Conservation (phyloP, 2,113 vertebrate species). For the Merops nubicus region DNA sequence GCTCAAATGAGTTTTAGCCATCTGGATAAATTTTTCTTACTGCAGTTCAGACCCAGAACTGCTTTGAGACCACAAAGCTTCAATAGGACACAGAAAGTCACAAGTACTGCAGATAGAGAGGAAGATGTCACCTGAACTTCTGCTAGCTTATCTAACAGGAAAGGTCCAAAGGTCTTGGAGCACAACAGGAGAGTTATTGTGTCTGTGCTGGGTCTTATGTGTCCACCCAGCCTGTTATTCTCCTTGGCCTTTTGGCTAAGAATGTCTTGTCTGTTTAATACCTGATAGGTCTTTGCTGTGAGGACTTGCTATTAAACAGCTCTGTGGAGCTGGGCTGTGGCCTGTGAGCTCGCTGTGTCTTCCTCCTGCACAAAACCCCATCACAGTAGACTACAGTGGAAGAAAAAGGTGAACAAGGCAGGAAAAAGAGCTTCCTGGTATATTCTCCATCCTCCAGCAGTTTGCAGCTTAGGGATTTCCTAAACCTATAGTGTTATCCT, state of each 20-base stretch:
- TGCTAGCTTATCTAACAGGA: background rate
- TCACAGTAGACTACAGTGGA: background rate
- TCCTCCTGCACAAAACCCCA: background rate
- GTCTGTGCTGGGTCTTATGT: background rate
- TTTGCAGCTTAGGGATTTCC: background rate
- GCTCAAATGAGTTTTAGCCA: background rate
- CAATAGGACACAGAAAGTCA: background rate
- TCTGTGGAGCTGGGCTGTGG: background rate
- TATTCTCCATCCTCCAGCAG: background rate
- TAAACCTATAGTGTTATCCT: background rate
- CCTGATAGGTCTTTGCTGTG: background rate
- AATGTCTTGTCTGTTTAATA: background rate
- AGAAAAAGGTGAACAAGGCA: background rate
- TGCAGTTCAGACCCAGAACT: background rate
- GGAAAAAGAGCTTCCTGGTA: background rate
- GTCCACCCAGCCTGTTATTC: background rate
- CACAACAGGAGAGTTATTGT: background rate
- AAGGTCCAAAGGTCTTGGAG: background rate
- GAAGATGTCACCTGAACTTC: background rate
- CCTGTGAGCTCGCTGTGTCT: background rate
- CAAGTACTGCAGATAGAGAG: background rate
- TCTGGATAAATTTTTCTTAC: background rate
- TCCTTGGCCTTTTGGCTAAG: background rate
- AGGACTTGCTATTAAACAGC: background rate
- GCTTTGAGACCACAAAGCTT: background rate